Conservation (phyloP, 2,888 invertebrate genomes). For the Timema cristinae region DNA sequence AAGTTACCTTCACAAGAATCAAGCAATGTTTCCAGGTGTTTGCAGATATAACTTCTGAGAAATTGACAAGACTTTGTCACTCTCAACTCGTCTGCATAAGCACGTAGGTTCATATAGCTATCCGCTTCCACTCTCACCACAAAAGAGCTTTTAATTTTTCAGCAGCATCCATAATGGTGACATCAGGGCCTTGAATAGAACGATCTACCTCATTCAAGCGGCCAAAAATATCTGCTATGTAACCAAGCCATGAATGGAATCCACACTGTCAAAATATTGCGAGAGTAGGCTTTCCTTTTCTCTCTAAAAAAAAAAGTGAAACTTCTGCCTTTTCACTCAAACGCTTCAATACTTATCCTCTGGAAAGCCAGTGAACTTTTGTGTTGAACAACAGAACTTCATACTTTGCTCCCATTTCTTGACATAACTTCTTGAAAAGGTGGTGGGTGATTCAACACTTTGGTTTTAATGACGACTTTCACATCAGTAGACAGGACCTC, state of each 20-base stretch:
- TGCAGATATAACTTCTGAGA: too few relatives aligned
- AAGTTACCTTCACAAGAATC: too few relatives aligned
- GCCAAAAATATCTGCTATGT: not conserved
- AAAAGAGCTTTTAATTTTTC: not conserved
- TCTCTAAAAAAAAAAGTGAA: not conserved
- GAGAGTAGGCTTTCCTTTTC: not conserved
- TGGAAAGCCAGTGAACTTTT: not conserved
- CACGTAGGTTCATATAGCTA: not conserved
- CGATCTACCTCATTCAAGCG: not conserved
- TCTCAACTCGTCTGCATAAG: too few relatives aligned
- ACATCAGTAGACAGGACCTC: too few relatives aligned
- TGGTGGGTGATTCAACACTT: too few relatives aligned
- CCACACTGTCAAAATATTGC: not conserved
- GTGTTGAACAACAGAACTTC: not conserved
- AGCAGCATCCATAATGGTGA: conserved; percentile 1
- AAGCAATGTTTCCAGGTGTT: too few relatives aligned
- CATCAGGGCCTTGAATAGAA: not conserved
- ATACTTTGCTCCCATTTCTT: not conserved
- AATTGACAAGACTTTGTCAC: too few relatives aligned
- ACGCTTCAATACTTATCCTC: not conserved
- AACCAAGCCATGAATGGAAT: too few relatives aligned
- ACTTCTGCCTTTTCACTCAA: not conserved
- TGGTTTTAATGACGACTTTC: too few relatives aligned
- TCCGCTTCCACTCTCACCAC: not conserved
- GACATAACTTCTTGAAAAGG: not conserved